phyloP scores from a whole-genome alignment of 2,113 vertebrate species.

The Nothoprocta pentlandii region DNA sequence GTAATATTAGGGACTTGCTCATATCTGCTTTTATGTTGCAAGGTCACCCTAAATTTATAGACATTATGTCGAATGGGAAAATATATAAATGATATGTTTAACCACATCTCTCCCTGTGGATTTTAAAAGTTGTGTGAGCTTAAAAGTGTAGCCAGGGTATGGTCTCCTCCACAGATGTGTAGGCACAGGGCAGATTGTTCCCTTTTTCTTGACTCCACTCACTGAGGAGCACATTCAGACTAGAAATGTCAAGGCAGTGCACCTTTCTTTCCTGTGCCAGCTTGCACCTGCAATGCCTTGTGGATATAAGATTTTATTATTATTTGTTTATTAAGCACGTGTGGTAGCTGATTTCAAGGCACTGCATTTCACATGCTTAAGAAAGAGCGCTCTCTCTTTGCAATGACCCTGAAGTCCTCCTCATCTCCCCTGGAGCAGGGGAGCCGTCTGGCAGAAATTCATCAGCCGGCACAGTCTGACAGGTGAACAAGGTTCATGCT shows the following conservation, averaged over 20 bases:
- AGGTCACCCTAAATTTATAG: neutral
- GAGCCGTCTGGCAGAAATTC: conserved; percentile 19
- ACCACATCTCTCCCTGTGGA: neutral
- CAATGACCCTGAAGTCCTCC: neutral
- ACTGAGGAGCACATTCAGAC: neutral
- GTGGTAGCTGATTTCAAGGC: neutral
- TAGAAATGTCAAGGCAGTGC: neutral
- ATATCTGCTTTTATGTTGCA: neutral
- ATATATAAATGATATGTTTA: neutral
- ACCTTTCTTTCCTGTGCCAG: neutral
- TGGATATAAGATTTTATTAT: neutral
- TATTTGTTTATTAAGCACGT: neutral
- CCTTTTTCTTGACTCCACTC: neutral
- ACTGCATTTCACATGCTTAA: neutral
- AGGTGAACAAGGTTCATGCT: conserved; percentile 39
- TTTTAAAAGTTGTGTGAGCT: neutral
- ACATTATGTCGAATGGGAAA: neutral
- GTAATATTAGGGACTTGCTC: neutral
- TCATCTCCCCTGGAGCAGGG: neutral
- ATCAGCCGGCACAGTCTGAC: conserved; percentile 10
- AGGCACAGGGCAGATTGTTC: neutral
- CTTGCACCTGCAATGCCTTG: neutral
- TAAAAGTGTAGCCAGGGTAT: neutral
- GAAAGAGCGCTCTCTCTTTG: neutral
- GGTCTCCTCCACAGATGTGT: neutral